Conservation (phyloP, 2,797 vertebrate genomes). For the Gallirallus australis region DNA sequence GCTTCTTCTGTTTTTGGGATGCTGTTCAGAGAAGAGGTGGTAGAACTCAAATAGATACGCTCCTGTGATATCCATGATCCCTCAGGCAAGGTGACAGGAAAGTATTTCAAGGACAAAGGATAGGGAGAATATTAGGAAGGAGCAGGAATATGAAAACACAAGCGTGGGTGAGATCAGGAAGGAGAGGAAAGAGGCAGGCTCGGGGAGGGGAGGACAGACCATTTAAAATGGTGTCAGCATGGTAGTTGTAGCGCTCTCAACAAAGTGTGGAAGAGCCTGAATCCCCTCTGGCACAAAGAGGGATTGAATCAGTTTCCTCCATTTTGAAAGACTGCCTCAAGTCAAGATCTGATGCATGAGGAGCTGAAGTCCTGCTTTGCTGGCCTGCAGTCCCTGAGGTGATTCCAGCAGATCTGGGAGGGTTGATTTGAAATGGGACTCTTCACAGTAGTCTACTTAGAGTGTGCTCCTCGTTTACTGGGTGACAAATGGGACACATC, state of each 20-base stretch:
- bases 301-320: neutral
- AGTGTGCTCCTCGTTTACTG: neutral
- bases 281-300: neutral
- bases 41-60: neutral
- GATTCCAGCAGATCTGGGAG: neutral
- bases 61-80: neutral
- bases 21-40: neutral
- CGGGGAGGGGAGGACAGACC: neutral
- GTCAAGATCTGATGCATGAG: neutral
- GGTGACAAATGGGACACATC: neutral
- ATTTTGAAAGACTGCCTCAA: neutral
- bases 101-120: neutral
- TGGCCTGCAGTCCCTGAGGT: neutral
- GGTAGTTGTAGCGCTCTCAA: neutral
- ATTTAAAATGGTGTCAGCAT: neutral
- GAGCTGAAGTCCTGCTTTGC: neutral
- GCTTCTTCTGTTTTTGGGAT: neutral
- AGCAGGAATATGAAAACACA: neutral
- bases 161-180: neutral
- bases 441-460: neutral
- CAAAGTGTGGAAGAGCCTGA: neutral
- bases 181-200: neutral
- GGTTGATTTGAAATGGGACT: neutral
- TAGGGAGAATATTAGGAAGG: neutral
- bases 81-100: neutral